phyloP scores from a whole-genome alignment of 2,113 vertebrate species.

The Carollia perspicillata region DNA sequence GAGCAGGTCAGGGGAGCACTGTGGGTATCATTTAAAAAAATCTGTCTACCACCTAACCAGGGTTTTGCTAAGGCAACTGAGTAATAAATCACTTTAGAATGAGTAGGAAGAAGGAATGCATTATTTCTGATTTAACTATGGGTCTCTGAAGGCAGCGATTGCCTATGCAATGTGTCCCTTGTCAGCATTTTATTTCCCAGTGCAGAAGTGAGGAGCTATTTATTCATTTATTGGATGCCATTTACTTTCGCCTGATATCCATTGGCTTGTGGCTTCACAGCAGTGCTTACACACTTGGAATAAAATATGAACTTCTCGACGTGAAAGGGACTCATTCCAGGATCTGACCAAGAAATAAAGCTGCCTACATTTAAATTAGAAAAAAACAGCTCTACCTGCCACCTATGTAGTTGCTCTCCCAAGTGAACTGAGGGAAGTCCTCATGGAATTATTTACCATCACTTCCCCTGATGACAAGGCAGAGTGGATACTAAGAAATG shows the following conservation, averaged over 20 bases:
- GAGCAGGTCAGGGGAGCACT: not conserved
- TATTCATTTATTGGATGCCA: constrained; percentile 47
- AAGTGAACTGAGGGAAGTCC: not conserved
- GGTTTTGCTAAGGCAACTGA: not conserved
- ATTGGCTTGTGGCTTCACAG: constrained; percentile 41
- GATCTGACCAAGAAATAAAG: constrained; percentile 11
- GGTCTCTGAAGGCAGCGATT: not conserved
- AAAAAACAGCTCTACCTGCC: not conserved
- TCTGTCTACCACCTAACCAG: not conserved
- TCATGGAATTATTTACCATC: not conserved
- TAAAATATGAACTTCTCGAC: constrained; percentile 53
- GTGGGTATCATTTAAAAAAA: not conserved
- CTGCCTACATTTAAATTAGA: constrained; percentile 24
- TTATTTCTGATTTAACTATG: not conserved
- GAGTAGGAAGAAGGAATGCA: not conserved
- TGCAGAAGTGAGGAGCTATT: constrained; percentile 23
- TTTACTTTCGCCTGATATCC: constrained; percentile 61
- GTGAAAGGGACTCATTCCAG: not conserved
- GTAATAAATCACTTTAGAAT: not conserved
- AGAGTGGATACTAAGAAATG: not conserved
- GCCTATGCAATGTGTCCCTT: constrained; percentile 23
- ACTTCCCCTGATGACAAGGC: not conserved
- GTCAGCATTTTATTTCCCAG: constrained; percentile 36
- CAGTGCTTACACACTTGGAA: constrained; percentile 26
- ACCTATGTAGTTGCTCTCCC: not conserved